Evolutionary conservation across 2,888 invertebrate genomes (phyloP).

Genomic region (Hipparchia sbordonii): DNA sequence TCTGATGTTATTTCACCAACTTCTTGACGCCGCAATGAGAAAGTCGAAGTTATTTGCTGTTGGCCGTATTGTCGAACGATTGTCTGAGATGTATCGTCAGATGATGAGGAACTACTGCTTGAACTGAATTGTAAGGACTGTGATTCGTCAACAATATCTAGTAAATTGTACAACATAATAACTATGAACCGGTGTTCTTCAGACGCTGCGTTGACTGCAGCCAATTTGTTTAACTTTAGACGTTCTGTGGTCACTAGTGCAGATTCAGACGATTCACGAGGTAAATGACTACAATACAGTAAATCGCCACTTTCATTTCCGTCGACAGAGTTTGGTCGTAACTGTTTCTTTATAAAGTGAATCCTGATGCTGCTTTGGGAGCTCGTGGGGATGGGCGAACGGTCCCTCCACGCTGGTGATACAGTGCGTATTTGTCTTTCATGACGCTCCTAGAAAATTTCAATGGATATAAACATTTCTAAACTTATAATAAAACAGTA

Average conservation of each 20-base stretch:
- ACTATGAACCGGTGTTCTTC: constrained; percentile 56
- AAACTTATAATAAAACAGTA: no score
- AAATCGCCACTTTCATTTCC: constrained; percentile 39
- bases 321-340: constrained; percentile 20
- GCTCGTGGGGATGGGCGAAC: not conserved
- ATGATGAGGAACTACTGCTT: constrained; percentile 27
- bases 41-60: constrained; percentile 43
- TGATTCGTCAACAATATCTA: constrained; percentile 46
- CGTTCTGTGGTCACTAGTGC: constrained; percentile 56
- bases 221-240: constrained; percentile 45
- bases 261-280: constrained; percentile 45
- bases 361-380: constrained; percentile 39
- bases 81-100: constrained; percentile 11
- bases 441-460: constrained; percentile 56
- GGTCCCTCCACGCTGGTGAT: constrained; percentile 50
- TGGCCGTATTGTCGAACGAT: constrained; percentile 51
- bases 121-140: constrained; percentile 10
- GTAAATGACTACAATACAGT: constrained; percentile 42
- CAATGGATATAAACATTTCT: not conserved
- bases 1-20: constrained; percentile 27
- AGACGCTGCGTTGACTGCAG: constrained; percentile 42
- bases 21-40: not conserved
- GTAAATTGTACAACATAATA: constrained; percentile 52
- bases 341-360: constrained; percentile 42
- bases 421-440: constrained; percentile 64